Percentiles rank a stretch among this genome's conserved stretches.
phyloP scores from a whole-genome alignment of 2,113 vertebrate genomes.

The Zosterops pallidus region DNA sequence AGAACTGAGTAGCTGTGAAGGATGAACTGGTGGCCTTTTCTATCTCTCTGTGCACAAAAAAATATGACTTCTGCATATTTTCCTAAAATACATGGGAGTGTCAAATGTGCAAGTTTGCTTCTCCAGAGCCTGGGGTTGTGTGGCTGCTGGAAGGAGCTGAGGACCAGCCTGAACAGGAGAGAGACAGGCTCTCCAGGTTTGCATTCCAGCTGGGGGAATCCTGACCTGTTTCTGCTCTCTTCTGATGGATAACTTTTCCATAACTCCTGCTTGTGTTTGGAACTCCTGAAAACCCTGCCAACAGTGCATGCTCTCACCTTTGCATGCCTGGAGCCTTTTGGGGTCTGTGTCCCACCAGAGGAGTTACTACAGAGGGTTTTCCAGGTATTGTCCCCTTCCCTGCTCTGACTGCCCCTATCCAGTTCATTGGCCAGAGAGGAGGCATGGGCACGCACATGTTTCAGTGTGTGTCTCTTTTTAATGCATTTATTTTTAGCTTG shows the following conservation, averaged over 20 bases:
- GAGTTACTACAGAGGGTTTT: neutral
- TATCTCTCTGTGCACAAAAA: neutral
- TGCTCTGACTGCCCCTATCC: neutral
- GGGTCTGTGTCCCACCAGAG: neutral
- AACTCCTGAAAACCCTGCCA: neutral
- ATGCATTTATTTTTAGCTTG: slow-evolving; percentile 55
- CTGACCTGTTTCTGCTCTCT: neutral
- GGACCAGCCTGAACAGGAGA: neutral
- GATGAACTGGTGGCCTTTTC: neutral
- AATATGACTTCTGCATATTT: neutral
- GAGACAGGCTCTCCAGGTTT: neutral
- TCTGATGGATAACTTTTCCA: neutral
- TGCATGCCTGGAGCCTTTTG: neutral
- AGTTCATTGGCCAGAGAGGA: neutral
- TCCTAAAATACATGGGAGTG: neutral
- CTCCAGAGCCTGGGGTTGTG: neutral
- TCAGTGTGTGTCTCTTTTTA: neutral
- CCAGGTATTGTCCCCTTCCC: neutral
- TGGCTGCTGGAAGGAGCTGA: neutral
- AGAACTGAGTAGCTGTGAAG: neutral
- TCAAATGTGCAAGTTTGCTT: neutral
- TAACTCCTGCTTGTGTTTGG: neutral
- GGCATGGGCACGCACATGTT: neutral
- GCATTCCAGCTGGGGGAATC: neutral
- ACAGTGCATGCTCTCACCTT: neutral